Base-by-base conservation (phyloP, 2,797 vertebrate species). In the Sebastolobus alascanus region DNA sequence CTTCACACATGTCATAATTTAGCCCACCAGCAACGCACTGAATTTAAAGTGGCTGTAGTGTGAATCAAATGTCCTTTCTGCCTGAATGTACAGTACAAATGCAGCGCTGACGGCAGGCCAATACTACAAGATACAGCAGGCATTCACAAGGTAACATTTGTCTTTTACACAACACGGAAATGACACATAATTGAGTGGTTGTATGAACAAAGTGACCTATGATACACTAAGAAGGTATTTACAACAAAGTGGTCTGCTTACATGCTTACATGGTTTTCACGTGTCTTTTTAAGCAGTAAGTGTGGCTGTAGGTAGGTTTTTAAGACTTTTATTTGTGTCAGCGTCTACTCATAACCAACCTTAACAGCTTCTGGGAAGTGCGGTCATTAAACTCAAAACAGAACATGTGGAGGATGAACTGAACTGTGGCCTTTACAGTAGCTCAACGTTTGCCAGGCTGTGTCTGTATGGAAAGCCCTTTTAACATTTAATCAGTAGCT, bases 341-440 rank as follows among this genome's bases (percentile, higher is more conserved):
- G 33, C 29, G 35, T 68, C 58, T 50, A 31, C 56, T 78, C 65
- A 58, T 75, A 18, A 58, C 3, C 64, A 79, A 75, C 58, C 13
- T n/a, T 46, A 29, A 82, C 38, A 74, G 67, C 68, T 77, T 78
- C 69, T 60, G 52, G 52, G 67, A 82, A 79, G 31, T 8, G 13
- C 22, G 9, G 33, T 22, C 22, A 54, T 80, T 64, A 77, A 78
- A 74, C 69, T 71, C 3, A 59, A 77, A 76, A 13, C 59, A 59
- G 14, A 68, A n/a, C 74, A 61, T 22, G 37, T 61, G 65, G 66
- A 20, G 7, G n/a, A 68, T 33, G 60, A 68, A 43, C 55, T 66
- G 52, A 43, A 37, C 55, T 66, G 52, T 43, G 59, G n/a, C 54
- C 35, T 79, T 79, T 61, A 66, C 54, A 14, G 29, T 7, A 29